Evolutionary conservation across 2,888 invertebrate species (phyloP).

Genomic region (Ferrisia virgata): DNA sequence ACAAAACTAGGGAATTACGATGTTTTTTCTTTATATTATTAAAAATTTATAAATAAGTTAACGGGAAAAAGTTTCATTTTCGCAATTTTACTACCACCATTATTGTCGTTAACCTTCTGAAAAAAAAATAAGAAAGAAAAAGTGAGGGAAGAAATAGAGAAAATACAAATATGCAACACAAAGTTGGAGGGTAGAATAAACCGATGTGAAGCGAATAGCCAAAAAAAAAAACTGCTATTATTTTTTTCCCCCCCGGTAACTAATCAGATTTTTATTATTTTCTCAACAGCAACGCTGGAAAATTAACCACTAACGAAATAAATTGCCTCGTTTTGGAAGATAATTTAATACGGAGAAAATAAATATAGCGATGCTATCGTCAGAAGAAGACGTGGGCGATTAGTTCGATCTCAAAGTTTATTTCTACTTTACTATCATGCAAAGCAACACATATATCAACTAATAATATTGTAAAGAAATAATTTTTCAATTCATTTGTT

Average conservation of each 20-base stretch:
- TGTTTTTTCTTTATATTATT: background rate
- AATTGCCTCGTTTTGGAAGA: background rate
- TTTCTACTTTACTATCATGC: too few relatives aligned
- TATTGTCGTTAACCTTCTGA: background rate
- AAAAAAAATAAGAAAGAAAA: background rate
- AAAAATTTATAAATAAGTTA: background rate
- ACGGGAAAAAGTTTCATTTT: background rate
- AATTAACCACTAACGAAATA: background rate
- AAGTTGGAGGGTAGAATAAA: background rate
- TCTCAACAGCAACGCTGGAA: background rate
- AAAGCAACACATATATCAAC: too few relatives aligned
- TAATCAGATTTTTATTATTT: background rate
- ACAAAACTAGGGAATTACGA: background rate
- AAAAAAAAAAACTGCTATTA: background rate
- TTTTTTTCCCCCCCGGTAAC: background rate
- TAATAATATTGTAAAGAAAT: too few relatives aligned
- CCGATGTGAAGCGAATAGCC: background rate
- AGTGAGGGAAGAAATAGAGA: background rate
- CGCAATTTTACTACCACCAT: background rate
- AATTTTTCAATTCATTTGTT: too few relatives aligned
- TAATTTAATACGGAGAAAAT: too few relatives aligned
- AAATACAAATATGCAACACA: background rate
- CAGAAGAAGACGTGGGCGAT: too few relatives aligned
- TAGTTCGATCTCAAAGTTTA: too few relatives aligned
- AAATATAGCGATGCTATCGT: too few relatives aligned